phyloP scores from a whole-genome alignment of 2,113 vertebrate genomes.

The Osmerus eperlanus region DNA sequence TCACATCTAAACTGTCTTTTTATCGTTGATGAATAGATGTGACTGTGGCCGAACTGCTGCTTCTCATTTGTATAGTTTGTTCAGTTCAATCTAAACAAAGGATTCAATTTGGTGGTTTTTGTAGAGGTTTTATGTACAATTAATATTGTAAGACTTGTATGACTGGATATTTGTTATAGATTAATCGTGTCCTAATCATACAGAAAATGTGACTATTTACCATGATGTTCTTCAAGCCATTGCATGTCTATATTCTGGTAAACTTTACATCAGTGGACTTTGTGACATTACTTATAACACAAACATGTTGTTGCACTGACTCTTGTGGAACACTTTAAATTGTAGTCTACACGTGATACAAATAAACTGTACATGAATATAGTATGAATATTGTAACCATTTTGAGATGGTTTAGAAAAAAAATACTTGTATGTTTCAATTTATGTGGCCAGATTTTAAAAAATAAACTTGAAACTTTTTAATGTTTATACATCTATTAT shows the following conservation, averaged over 20 bases:
- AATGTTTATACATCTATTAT: neutral
- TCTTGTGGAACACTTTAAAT: constrained; percentile 32
- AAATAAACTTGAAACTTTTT: neutral
- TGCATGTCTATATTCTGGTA: constrained; percentile 37
- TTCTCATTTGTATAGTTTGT: too few relatives aligned
- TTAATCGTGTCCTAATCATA: constrained; percentile 13
- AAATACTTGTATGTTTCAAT: too few relatives aligned
- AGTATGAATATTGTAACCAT: neutral
- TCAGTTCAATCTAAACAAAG: neutral
- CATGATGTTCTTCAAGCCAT: constrained; percentile 19
- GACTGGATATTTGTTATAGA: constrained; percentile 27
- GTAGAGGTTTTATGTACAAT: constrained; percentile 13
- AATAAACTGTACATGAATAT: neutral
- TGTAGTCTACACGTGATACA: neutral
- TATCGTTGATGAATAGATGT: neutral
- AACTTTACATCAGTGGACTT: constrained; percentile 16
- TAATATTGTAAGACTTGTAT: constrained; percentile 19
- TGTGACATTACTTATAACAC: constrained; percentile 1
- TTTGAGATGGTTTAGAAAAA: too few relatives aligned
- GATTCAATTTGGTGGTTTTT: constrained; percentile 16
- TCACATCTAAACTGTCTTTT: neutral
- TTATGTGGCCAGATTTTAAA: too few relatives aligned
- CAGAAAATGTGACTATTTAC: constrained; percentile 11
- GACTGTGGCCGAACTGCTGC: too few relatives aligned
- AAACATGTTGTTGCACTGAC: constrained; percentile 41